A percentile compares a stretch with the other conserved stretches of the same genome.
phyloP scores from a whole-genome alignment of 2,797 vertebrate genomes.

The Crax fasciolata region DNA sequence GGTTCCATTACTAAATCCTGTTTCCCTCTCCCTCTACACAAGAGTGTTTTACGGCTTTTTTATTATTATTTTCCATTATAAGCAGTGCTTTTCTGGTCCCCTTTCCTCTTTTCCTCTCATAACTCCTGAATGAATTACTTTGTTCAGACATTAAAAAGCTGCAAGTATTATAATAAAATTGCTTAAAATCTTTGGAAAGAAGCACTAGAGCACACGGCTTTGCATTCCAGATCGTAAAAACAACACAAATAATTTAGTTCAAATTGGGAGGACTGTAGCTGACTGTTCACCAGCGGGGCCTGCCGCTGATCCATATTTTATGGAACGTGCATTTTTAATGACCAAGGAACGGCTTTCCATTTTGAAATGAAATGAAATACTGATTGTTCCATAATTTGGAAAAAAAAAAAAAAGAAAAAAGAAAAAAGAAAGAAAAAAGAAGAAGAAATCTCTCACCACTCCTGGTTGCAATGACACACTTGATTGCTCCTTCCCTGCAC shows the following conservation, averaged over 20 bases:
- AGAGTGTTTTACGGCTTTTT: constrained; percentile 12
- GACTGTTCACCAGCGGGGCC: constrained; percentile 72
- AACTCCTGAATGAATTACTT: constrained; percentile 1
- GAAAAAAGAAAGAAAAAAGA: accelerated
- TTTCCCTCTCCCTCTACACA: neutral
- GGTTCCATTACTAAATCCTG: neutral
- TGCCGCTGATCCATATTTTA: constrained; percentile 82
- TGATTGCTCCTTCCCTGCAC: neutral
- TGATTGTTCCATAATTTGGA: constrained; percentile 58
- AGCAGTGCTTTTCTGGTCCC: constrained; percentile 23
- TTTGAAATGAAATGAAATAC: constrained; percentile 72
- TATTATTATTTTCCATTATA: constrained; percentile 48
- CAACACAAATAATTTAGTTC: constrained; percentile 80
- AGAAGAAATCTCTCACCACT: neutral
- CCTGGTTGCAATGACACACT: neutral
- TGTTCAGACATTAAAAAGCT: constrained; percentile 43
- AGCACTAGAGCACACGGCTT: constrained; percentile 49
- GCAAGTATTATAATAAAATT: constrained; percentile 49
- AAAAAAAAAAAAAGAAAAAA: neutral
- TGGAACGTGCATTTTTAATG: constrained; percentile 80
- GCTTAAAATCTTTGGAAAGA: constrained; percentile 66
- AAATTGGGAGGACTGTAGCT: constrained; percentile 69
- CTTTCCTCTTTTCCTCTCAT: constrained; percentile 23
- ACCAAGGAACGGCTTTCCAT: constrained; percentile 65
- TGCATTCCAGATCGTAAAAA: constrained; percentile 75